These are phyloP conservation scores for Cosmopolites sordidus DNA, from an alignment of 2,888 invertebrate genomes.

Conservation along the genomic window DNA sequence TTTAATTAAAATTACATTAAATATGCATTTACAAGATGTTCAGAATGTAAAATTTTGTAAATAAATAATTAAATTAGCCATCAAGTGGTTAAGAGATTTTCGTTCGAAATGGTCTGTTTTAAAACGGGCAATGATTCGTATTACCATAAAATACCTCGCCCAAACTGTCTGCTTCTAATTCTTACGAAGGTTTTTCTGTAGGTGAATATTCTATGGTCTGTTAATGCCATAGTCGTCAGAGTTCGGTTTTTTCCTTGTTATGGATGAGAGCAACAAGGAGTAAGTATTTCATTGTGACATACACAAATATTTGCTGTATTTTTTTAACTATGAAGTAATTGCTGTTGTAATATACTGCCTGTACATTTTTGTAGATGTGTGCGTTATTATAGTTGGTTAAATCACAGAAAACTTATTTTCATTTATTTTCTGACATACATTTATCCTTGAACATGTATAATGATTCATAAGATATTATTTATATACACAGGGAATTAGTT, in stretches of 20 bases:
- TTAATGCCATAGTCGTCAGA: constrained; percentile 9
- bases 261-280: constrained; percentile 26
- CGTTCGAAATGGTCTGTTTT: not conserved
- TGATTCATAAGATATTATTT: constrained; percentile 1
- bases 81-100: not conserved
- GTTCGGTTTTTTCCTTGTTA: constrained; percentile 21
- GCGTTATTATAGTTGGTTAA: too few species aligned
- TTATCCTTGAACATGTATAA: not conserved
- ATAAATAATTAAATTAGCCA: not conserved
- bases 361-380: not conserved
- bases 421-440: too few species aligned
- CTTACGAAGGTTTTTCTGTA: constrained; percentile 17
- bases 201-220: constrained; percentile 21
- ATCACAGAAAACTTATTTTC: too few species aligned
- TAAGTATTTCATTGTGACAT: constrained; percentile 19
- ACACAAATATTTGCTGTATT: constrained; percentile 8
- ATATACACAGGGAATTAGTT: not conserved
- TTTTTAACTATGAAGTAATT: constrained; percentile 14
- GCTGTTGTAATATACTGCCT: constrained; percentile 9
- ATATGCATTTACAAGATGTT: too few species aligned
- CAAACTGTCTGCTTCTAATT: not conserved
- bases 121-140: not conserved
- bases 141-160: too few species aligned
- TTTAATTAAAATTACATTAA: not conserved
- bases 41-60: not conserved